phyloP scores from a whole-genome alignment of 2,888 invertebrate species.

The Phyllotreta cruciferae region DNA sequence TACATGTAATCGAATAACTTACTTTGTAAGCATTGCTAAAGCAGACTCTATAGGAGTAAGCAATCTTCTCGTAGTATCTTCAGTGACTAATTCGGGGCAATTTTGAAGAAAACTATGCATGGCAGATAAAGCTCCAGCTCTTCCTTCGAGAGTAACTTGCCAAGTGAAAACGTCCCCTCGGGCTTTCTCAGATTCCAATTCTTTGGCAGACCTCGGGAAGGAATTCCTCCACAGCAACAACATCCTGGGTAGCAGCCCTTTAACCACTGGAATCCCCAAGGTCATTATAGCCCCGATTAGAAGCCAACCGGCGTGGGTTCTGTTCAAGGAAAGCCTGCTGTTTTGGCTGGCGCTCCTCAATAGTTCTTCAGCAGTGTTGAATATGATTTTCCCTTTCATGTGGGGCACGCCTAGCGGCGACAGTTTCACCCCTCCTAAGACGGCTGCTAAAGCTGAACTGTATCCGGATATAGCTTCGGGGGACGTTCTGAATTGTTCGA shows the following conservation, averaged over 20 bases:
- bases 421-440: constrained; percentile 87
- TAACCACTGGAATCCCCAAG: constrained; percentile 89
- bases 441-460: constrained; percentile 91
- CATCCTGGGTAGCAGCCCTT: constrained; percentile 92
- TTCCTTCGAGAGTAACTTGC: constrained; percentile 96
- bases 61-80: constrained; percentile 89
- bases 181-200: constrained; percentile 95
- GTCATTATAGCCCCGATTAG: constrained; percentile 97
- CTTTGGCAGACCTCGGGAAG: constrained; percentile 95
- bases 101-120: constrained; percentile 92
- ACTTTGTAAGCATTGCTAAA: constrained; percentile 93
- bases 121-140: constrained; percentile 95
- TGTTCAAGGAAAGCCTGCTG: constrained; percentile 89
- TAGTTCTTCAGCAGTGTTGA: constrained; percentile 96
- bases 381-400: constrained; percentile 95
- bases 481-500: constrained; percentile 88
- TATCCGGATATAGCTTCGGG: constrained; percentile 90
- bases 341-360: constrained; percentile 96
- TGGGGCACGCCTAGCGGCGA: constrained; percentile 96
- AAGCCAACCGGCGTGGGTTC: constrained; percentile 98
- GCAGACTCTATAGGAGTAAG: constrained; percentile 94
- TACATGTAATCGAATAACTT: constrained; percentile 57
- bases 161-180: constrained; percentile 98
- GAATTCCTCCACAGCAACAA: constrained; percentile 95
- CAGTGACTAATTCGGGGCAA: constrained; percentile 89